Conservation (phyloP, 2,888 invertebrate species). For the Drosophila kuntzei region DNA sequence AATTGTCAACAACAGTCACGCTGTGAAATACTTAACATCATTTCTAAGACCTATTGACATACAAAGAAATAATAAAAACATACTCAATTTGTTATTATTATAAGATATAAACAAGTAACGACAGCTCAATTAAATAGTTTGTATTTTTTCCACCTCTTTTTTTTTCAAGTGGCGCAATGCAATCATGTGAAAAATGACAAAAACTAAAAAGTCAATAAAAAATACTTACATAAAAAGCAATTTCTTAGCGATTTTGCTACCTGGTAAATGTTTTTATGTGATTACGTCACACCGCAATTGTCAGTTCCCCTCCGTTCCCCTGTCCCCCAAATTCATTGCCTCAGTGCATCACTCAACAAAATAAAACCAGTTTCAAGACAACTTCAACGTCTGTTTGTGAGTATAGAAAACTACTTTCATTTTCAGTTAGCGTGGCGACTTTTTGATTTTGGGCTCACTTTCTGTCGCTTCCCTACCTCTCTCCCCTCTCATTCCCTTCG, state of each 20-base stretch:
- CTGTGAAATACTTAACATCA: conserved; percentile 19
- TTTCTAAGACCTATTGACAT: conserved; percentile 39
- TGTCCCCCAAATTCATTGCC: not conserved
- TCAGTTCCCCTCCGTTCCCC: conserved; percentile 9
- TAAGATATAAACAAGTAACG: conserved; percentile 26
- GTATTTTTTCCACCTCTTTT: not conserved
- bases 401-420: conserved; percentile 68
- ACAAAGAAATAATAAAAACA: conserved; percentile 14
- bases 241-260: conserved; percentile 36
- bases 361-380: conserved; percentile 63
- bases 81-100: conserved; percentile 18
- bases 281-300: conserved; percentile 66
- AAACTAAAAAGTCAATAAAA: conserved; percentile 27
- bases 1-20: conserved; percentile 45
- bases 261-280: conserved; percentile 35
- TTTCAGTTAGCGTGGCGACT: conserved; percentile 50
- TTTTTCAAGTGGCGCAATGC: conserved; percentile 11
- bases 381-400: conserved; percentile 35
- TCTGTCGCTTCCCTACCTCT: not conserved
- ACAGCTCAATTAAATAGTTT: conserved; percentile 32
- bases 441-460: conserved; percentile 37
- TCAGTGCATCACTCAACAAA: conserved; percentile 22
- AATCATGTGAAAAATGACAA: conserved; percentile 33
- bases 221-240: conserved; percentile 53
- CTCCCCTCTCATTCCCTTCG: not conserved